Evolutionary conservation across 2,113 vertebrate genomes (phyloP).

Genomic region (Zapus hudsonius): DNA sequence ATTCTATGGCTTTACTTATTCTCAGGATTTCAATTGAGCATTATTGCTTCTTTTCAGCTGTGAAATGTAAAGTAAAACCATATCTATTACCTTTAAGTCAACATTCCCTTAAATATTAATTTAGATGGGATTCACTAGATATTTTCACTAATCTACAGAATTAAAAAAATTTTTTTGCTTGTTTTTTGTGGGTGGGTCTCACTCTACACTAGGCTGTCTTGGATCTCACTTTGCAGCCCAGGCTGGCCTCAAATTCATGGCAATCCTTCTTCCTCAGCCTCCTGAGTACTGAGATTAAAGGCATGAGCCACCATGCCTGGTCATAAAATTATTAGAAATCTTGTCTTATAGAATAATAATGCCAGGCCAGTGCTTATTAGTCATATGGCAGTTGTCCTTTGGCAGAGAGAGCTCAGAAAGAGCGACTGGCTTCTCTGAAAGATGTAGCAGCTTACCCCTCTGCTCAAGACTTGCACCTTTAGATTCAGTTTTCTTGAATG

Average conservation of each 20-base stretch:
- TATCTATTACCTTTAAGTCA: not conserved
- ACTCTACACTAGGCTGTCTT: no score
- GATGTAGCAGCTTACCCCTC: not conserved
- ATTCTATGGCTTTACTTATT: not conserved
- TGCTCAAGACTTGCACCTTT: not conserved
- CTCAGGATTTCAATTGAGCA: not conserved
- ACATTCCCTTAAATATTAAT: not conserved
- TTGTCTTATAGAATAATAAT: not conserved
- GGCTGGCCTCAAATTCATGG: no score
- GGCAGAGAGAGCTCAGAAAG: not conserved
- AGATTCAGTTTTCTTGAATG: slow-evolving; percentile 5
- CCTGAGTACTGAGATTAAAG: no score
- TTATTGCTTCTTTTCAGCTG: not conserved
- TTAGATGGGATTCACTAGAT: not conserved
- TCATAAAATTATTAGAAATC: not conserved
- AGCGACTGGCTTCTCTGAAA: not conserved
- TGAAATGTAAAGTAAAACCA: slow-evolving; percentile 26
- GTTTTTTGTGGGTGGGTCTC: no score
- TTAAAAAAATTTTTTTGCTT: not conserved
- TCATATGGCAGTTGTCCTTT: not conserved
- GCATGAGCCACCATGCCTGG: no score
- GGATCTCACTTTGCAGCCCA: no score
- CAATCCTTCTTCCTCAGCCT: no score
- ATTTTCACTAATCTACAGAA: not conserved
- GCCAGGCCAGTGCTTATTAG: not conserved